These are phyloP conservation scores for Lithobius niger DNA, from an alignment of 1,140 invertebrate genomes.

Conservation along the genomic window DNA sequence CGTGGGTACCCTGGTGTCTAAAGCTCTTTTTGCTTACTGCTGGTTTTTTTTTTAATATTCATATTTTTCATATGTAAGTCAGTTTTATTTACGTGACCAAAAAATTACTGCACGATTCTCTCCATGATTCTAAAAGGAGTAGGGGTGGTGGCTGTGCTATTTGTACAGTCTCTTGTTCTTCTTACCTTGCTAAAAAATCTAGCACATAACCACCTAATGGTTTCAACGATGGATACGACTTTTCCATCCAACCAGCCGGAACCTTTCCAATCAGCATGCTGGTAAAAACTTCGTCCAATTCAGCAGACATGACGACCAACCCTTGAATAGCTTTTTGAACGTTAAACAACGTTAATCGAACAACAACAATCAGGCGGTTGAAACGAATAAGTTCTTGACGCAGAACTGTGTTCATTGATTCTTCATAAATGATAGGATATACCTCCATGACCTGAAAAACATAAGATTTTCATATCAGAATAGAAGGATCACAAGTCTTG, in stretches of 20 bases:
- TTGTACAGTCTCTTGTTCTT: background rate
- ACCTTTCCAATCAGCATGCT: conserved; percentile 37
- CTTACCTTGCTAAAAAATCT: conserved; percentile 35
- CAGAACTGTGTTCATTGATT: conserved; percentile 42
- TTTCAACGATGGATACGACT: conserved; percentile 39
- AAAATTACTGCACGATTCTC: background rate
- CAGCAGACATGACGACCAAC: conserved; percentile 39
- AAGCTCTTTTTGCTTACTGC: too few species aligned
- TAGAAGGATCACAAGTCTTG: too few species aligned
- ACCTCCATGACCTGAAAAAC: conserved; percentile 36
- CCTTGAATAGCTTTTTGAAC: conserved; percentile 40
- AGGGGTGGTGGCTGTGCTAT: too few species aligned
- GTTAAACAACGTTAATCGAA: conserved; percentile 32
- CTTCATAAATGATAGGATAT: conserved; percentile 41
- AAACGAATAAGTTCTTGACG: conserved; percentile 40
- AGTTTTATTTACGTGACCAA: background rate
- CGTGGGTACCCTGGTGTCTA: too few species aligned
- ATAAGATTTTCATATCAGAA: too few species aligned
- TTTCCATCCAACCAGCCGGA: conserved; percentile 33
- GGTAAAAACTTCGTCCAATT: conserved; percentile 36
- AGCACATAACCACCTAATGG: conserved; percentile 38
- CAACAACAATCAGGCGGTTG: conserved; percentile 32
- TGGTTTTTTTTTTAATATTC: too few species aligned
- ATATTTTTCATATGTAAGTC: too few species aligned
- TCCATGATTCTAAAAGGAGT: background rate